Conservation (phyloP, 2,888 invertebrate genomes). For the Sphecodes monilicornis region DNA sequence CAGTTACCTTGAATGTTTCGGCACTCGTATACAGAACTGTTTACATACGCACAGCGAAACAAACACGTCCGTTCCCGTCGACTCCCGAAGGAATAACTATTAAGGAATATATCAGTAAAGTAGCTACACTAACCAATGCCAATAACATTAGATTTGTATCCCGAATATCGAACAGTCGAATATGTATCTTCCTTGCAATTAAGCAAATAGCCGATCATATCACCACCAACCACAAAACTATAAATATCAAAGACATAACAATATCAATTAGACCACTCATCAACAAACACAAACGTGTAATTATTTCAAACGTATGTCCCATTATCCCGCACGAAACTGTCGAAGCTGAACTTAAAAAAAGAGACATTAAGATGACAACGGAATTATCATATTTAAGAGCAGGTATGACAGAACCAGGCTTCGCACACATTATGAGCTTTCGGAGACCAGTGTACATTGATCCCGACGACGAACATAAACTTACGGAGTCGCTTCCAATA, state of each 20-base stretch:
- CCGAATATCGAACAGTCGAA: too few relatives aligned
- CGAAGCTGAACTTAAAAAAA: background rate
- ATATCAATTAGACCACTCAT: slow-evolving; percentile 6
- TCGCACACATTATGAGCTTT: too few relatives aligned
- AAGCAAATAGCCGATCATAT: too few relatives aligned
- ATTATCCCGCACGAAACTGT: background rate
- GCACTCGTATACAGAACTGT: too few relatives aligned
- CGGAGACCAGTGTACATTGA: background rate
- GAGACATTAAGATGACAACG: background rate
- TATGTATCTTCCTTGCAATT: too few relatives aligned
- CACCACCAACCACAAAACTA: background rate
- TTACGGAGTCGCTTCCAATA: background rate
- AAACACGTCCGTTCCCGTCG: too few relatives aligned
- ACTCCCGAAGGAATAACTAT: too few relatives aligned
- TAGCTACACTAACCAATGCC: too few relatives aligned
- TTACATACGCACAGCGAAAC: too few relatives aligned
- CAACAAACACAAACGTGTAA: background rate
- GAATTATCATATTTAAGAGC: background rate
- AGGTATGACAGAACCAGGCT: background rate
- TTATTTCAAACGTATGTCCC: slow-evolving; percentile 3
- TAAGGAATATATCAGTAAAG: too few relatives aligned
- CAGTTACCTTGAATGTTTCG: too few relatives aligned
- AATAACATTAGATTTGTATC: too few relatives aligned
- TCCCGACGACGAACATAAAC: background rate
- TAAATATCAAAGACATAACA: background rate